phyloP scores from a whole-genome alignment of 2,888 invertebrate genomes.

The Leptinotarsa peninsularis region DNA sequence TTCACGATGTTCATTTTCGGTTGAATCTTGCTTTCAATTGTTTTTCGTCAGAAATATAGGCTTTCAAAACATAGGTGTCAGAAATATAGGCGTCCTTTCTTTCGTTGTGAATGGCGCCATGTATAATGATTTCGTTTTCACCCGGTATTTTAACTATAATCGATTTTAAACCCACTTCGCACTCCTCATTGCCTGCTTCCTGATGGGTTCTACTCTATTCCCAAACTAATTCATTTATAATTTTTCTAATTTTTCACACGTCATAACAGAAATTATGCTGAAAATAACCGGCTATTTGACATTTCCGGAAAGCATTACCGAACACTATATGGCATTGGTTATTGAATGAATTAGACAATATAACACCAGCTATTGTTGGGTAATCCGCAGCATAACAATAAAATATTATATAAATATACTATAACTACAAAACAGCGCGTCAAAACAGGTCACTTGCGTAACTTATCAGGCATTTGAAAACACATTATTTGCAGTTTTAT shows the following conservation, averaged over 20 bases:
- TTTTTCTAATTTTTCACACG: constrained; percentile 44
- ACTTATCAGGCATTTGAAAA: background rate
- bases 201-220: too few species aligned
- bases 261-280: constrained; percentile 43
- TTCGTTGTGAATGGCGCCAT: too few species aligned
- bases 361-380: constrained; percentile 16
- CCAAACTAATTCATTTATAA: constrained; percentile 49
- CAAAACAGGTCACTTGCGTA: constrained; percentile 3
- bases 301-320: constrained; percentile 45
- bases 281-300: constrained; percentile 43
- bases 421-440: background rate
- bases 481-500: background rate
- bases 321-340: constrained; percentile 40
- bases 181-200: too few species aligned
- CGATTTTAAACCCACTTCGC: too few species aligned
- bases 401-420: constrained; percentile 6
- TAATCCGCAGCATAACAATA: constrained; percentile 1
- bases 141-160: too few species aligned
- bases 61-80: too few species aligned
- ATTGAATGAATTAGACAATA: constrained; percentile 16
- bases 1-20: too few species aligned
- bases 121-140: too few species aligned
- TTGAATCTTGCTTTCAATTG: too few species aligned
- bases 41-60: too few species aligned
- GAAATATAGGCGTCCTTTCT: too few species aligned